Conservation (phyloP, 1,140 invertebrate species). For the Steinernema khuongi region DNA sequence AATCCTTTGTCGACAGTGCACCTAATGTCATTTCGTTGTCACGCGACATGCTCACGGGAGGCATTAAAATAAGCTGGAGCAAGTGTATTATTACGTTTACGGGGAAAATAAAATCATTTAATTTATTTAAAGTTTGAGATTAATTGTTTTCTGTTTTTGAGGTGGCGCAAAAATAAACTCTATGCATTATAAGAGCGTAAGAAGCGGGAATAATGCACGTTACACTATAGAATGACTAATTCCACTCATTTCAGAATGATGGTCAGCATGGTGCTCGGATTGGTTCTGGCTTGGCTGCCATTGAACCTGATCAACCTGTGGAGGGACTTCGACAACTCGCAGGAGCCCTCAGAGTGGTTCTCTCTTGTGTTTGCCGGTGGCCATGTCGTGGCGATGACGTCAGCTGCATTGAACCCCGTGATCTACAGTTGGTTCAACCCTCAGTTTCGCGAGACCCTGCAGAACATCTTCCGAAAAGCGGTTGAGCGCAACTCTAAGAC, state of each 20-base stretch:
- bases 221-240: conserved; percentile 34
- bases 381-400: conserved; percentile 64
- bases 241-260: conserved; percentile 39
- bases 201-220: too few relatives aligned
- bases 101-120: too few relatives aligned
- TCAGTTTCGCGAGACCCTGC: conserved; percentile 43
- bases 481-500: not conserved
- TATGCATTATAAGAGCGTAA: too few relatives aligned
- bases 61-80: too few relatives aligned
- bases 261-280: conserved; percentile 51
- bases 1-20: too few relatives aligned
- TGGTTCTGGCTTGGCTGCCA: conserved; percentile 61
- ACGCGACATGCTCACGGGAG: too few relatives aligned
- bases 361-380: conserved; percentile 61
- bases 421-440: conserved; percentile 65
- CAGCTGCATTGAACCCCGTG: conserved; percentile 63
- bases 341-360: not conserved
- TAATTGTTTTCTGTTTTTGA: too few relatives aligned
- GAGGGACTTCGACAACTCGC: conserved; percentile 24
- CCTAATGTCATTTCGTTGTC: too few relatives aligned
- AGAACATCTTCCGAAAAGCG: conserved; percentile 23
- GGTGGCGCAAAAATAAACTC: too few relatives aligned
- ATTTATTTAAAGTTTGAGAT: too few relatives aligned
- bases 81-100: too few relatives aligned
- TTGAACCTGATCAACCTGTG: conserved; percentile 63